These are phyloP conservation scores for Hoplostethus atlanticus DNA, from an alignment of 2,797 vertebrate genomes.

Conservation along the genomic window DNA sequence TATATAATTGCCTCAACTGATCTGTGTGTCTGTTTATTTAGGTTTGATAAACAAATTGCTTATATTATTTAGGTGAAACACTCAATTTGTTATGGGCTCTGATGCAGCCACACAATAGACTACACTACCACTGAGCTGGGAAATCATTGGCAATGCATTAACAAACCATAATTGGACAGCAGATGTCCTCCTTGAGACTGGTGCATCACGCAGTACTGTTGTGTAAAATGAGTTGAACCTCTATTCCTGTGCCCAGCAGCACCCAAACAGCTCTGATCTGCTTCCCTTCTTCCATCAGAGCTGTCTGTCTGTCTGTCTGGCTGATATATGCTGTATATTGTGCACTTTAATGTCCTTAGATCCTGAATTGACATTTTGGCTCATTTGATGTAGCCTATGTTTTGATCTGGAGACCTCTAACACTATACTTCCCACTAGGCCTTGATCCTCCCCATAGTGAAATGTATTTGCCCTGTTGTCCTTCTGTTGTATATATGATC, in stretches of 20 bases:
- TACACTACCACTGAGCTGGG: neutral
- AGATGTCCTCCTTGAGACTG: neutral
- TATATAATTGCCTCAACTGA: too few species aligned
- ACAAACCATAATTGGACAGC: neutral
- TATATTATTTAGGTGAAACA: neutral
- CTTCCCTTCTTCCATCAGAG: neutral
- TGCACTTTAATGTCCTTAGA: too few species aligned
- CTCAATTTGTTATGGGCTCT: neutral
- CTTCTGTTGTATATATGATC: neutral
- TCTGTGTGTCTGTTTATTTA: too few species aligned
- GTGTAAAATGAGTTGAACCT: neutral
- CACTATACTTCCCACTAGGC: constrained; percentile 94
- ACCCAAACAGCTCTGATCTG: neutral
- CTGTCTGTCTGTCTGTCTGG: neutral
- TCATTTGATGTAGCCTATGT: neutral
- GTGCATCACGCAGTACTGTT: neutral
- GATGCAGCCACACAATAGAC: neutral
- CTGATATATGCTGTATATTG: neutral
- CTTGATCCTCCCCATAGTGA: constrained; percentile 71
- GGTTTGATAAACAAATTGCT: too few species aligned
- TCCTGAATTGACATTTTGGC: neutral
- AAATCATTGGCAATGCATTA: neutral
- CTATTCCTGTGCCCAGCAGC: neutral
- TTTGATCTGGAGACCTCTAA: constrained; percentile 94
- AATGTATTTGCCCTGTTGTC: too few species aligned